Percentiles rank a stretch among this genome's conserved stretches.
These are phyloP conservation scores for Hypsibius dujardini DNA, from an alignment of 1,140 invertebrate species.

Conservation along the genomic window DNA sequence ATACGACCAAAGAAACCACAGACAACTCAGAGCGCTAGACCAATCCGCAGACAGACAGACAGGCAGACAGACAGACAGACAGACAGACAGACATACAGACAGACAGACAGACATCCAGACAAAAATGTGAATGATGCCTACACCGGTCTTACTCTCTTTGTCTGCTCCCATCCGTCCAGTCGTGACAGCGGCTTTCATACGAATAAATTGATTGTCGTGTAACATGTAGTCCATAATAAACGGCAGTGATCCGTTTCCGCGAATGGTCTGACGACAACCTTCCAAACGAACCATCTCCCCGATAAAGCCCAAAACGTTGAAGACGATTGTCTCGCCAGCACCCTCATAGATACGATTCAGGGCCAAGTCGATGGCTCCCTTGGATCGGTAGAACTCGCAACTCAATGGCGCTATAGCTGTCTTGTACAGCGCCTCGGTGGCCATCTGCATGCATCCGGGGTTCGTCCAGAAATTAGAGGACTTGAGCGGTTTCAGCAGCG, in stretches of 20 bases:
- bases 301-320: neutral
- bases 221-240: conserved; percentile 14
- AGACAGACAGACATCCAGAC: neutral
- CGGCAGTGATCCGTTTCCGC: neutral
- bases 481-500: neutral
- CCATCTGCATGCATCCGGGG: neutral
- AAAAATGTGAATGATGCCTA: neutral
- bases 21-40: too few relatives aligned
- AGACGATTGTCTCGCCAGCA: neutral
- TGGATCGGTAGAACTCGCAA: neutral
- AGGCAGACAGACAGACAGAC: too few relatives aligned
- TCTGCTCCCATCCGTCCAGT: conserved; percentile 15
- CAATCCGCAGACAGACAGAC: too few relatives aligned
- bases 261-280: conserved; percentile 2
- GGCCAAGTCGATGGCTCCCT: neutral
- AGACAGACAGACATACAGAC: neutral
- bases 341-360: neutral
- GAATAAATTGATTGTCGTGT: conserved; percentile 3
- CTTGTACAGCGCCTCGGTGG: neutral
- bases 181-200: neutral
- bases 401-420: neutral
- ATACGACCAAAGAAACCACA: too few relatives aligned
- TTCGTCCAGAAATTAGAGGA: neutral
- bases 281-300: neutral
- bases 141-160: neutral